A percentile compares a stretch with the other conserved stretches of the same genome.
phyloP scores from a whole-genome alignment of 92 coral and sea anemone species.

The Palythoa grandis region DNA sequence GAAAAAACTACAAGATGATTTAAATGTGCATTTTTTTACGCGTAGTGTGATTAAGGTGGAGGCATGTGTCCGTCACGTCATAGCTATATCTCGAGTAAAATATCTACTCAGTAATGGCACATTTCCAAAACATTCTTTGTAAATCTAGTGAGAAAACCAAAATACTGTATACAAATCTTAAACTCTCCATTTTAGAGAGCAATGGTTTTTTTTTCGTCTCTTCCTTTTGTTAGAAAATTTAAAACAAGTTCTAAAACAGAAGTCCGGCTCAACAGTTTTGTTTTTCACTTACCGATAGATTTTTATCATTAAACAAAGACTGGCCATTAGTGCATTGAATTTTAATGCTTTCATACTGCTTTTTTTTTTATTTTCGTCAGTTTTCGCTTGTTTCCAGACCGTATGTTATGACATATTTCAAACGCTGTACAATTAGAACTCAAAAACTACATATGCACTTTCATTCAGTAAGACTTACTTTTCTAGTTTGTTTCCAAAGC shows the following conservation, averaged over 20 bases:
- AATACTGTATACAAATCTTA: not conserved
- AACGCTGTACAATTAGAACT: not conserved
- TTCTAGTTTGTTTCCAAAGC: not conserved
- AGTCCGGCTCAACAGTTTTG: not conserved
- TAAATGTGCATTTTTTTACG: no score
- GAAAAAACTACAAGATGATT: no score
- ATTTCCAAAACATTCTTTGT: not conserved
- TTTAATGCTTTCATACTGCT: not conserved
- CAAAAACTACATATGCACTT: not conserved
- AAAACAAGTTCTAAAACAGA: no score
- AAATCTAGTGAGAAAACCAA: not conserved
- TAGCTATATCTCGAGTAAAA: no score
- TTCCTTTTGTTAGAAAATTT: not conserved
- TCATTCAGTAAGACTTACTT: not conserved
- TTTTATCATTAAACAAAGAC: not conserved
- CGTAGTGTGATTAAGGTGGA: not conserved
- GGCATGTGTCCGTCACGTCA: no score
- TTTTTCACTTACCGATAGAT: not conserved
- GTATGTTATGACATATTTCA: not conserved
- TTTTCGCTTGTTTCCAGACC: not conserved
- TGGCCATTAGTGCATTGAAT: not conserved
- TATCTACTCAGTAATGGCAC: not conserved
- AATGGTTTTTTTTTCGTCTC: not conserved
- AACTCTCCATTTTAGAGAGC: not conserved
- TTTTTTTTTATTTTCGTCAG: not conserved